phyloP scores from a whole-genome alignment of 2,888 invertebrate genomes.

The Pecten maximus region DNA sequence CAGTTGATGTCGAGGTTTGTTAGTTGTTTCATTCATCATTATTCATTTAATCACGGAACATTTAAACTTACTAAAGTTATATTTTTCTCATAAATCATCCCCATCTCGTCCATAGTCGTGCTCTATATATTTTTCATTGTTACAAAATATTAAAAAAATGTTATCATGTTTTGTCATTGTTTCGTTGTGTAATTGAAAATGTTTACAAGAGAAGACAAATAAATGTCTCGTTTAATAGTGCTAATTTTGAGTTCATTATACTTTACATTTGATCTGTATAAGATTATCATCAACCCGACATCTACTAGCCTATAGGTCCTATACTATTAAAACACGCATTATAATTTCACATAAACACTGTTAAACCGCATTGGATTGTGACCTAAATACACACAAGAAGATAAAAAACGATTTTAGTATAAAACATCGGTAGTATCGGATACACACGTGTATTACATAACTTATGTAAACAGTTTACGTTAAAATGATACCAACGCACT shows the following conservation, averaged over 20 bases:
- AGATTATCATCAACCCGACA: too few relatives aligned
- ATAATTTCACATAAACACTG: too few relatives aligned
- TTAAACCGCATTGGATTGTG: too few relatives aligned
- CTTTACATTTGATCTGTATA: too few relatives aligned
- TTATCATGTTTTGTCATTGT: slow-evolving; percentile 32
- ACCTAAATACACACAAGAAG: too few relatives aligned
- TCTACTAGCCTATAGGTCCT: too few relatives aligned
- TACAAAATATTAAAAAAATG: slow-evolving; percentile 26
- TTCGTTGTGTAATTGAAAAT: slow-evolving; percentile 13
- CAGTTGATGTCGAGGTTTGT: background rate
- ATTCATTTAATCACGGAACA: background rate
- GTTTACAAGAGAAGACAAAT: slow-evolving; percentile 26
- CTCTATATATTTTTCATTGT: slow-evolving; percentile 28
- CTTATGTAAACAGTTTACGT: too few relatives aligned
- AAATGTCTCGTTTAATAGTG: slow-evolving; percentile 14
- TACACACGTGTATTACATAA: too few relatives aligned
- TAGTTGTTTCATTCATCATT: background rate
- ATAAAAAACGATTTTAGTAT: too few relatives aligned
- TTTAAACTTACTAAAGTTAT: background rate
- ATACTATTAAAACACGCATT: too few relatives aligned
- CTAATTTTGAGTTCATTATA: background rate
- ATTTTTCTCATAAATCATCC: slow-evolving; percentile 10
- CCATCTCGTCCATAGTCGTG: slow-evolving; percentile 14
- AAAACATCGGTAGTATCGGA: too few relatives aligned
- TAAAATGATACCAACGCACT: too few relatives aligned